phyloP scores from a whole-genome alignment of 2,797 vertebrate species.

The Nyctalus aviator region DNA sequence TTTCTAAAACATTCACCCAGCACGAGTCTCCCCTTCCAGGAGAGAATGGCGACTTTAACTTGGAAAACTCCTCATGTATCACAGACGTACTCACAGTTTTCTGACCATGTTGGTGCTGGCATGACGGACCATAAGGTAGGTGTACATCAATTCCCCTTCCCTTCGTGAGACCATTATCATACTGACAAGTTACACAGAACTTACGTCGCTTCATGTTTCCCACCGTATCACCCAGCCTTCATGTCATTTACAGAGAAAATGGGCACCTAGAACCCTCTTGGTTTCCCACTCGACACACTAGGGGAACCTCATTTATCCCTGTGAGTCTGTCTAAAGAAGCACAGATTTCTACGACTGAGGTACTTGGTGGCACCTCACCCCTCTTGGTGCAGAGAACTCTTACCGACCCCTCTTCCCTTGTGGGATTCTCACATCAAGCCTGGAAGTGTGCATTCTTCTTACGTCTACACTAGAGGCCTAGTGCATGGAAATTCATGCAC shows the following conservation, averaged over 20 bases:
- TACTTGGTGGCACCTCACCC: background rate
- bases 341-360: background rate
- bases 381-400: background rate
- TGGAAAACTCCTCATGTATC: background rate
- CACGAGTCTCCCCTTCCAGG: background rate
- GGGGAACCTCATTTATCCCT: background rate
- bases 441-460: background rate
- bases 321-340: background rate
- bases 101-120: background rate
- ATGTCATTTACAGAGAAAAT: background rate
- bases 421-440: background rate
- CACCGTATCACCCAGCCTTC: background rate
- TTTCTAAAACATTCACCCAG: background rate
- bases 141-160: background rate
- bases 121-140: no score
- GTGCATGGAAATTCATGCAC: no score
- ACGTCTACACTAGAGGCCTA: no score
- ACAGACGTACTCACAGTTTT: background rate
- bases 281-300: background rate
- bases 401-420: background rate
- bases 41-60: background rate
- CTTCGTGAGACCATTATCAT: background rate
- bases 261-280: background rate
- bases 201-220: background rate
- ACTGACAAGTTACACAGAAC: background rate